Percentiles rank a stretch among this genome's conserved stretches.
Conservation (phyloP, 1,140 invertebrate species). For the Atta cephalotes region DNA sequence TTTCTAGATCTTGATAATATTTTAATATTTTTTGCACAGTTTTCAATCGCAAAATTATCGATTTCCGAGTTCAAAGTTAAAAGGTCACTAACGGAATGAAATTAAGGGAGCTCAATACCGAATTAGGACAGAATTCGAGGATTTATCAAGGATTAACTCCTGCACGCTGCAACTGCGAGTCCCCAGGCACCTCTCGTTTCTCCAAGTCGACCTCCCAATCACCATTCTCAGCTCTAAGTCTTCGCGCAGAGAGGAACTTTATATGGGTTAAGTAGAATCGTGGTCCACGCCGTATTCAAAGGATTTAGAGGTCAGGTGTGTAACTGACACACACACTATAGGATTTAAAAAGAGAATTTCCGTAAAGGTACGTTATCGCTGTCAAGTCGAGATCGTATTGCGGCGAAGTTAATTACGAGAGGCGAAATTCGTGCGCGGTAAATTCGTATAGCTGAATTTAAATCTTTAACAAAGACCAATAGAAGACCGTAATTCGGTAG, state of each 20-base stretch:
- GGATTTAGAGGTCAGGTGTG: conserved; percentile 72
- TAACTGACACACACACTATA: conserved; percentile 32
- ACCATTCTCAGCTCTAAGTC: conserved; percentile 72
- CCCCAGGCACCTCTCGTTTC: conserved; percentile 67
- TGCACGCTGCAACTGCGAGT: conserved; percentile 74
- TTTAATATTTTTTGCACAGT: neutral
- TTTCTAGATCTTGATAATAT: neutral
- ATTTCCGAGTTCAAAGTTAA: conserved; percentile 26
- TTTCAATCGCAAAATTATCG: neutral
- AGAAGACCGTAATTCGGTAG: neutral
- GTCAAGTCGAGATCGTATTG: conserved; percentile 59
- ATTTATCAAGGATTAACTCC: conserved; percentile 81
- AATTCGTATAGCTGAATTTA: conserved; percentile 39
- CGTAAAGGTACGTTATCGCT: conserved; percentile 41
- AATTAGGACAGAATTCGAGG: conserved; percentile 79
- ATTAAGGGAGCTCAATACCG: conserved; percentile 80
- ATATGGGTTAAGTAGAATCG: conserved; percentile 78
- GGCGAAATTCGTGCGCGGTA: conserved; percentile 32
- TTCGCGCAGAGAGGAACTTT: conserved; percentile 69
- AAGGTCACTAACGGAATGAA: conserved; percentile 74
- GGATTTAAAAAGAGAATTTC: conserved; percentile 60
- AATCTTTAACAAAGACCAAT: conserved; percentile 35
- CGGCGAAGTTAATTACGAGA: conserved; percentile 63
- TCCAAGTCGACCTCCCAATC: conserved; percentile 72
- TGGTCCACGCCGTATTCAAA: conserved; percentile 71